Evolutionary conservation across 2,113 vertebrate genomes (phyloP).

Genomic region (Passer montanus): DNA sequence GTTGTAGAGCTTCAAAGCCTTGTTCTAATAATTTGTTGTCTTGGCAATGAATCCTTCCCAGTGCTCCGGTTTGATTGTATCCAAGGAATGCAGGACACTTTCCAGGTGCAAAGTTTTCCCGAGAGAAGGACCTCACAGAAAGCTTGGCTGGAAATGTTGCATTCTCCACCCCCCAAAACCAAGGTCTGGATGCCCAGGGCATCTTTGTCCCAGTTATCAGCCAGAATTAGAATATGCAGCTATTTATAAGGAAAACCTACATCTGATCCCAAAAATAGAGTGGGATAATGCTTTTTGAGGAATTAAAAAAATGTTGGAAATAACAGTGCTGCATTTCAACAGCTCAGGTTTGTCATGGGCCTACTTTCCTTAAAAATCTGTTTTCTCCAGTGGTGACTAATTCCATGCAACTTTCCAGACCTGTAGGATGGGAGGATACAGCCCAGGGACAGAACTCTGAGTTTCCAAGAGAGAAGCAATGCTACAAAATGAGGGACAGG

Average conservation of each 20-base stretch:
- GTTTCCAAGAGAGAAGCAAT: not conserved
- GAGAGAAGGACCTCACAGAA: not conserved
- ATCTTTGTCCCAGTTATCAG: slow-evolving; percentile 39
- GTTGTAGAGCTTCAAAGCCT: not conserved
- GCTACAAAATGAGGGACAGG: not conserved
- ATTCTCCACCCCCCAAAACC: not conserved
- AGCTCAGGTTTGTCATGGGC: not conserved
- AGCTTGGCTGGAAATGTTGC: not conserved
- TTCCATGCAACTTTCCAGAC: not conserved
- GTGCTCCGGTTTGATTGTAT: not conserved
- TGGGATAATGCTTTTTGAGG: not conserved
- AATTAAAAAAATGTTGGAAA: not conserved
- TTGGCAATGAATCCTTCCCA: not conserved
- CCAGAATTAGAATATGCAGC: slow-evolving; percentile 18
- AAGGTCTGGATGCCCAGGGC: not conserved
- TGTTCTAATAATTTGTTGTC: not conserved
- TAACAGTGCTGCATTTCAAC: not conserved
- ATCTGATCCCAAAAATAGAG: slow-evolving; percentile 34
- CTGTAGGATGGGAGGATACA: not conserved
- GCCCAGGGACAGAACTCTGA: not conserved
- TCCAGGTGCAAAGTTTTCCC: not conserved
- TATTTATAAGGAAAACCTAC: slow-evolving; percentile 57
- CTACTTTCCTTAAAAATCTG: not conserved
- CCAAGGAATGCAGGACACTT: not conserved
- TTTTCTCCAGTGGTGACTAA: not conserved